A percentile compares a stretch with the other conserved stretches of the same genome.
Conservation (phyloP, 30 jellyfish, hydroid and myxozoan genomes). For the Morbakka virulenta region DNA sequence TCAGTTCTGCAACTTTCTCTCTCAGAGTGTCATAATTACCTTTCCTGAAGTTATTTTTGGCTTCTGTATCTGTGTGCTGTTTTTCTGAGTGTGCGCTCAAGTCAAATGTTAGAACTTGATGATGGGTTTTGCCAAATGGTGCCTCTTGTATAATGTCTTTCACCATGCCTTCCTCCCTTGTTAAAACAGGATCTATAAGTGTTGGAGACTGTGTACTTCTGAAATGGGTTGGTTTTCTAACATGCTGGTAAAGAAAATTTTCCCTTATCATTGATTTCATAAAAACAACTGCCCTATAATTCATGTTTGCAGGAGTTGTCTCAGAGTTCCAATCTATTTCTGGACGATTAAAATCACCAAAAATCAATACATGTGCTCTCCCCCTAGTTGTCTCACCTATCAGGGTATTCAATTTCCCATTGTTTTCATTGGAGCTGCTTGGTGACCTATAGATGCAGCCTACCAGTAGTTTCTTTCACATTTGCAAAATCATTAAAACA, state of each 20-base stretch:
- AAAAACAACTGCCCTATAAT: conserved; percentile 21
- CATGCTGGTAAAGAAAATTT: conserved; percentile 36
- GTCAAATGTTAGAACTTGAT: no score
- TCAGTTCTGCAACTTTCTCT: no score
- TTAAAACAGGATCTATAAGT: conserved; percentile 27
- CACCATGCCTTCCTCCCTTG: conserved; percentile 44
- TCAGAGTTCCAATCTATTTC: conserved; percentile 25
- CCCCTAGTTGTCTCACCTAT: no score
- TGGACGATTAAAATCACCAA: conserved; percentile 31
- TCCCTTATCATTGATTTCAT: conserved; percentile 46
- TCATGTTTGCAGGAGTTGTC: conserved; percentile 46
- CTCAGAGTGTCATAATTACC: no score
- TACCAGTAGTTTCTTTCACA: no score
- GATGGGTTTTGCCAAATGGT: conserved; percentile 43
- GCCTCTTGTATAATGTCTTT: conserved; percentile 15
- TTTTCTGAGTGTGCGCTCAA: no score
- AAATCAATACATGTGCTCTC: conserved; percentile 31
- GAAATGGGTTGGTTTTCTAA: conserved; percentile 40
- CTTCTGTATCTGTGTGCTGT: no score
- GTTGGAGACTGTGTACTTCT: conserved; percentile 13
- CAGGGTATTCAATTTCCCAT: no score
- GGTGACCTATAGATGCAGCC: conserved; percentile 36
- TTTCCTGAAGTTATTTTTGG: no score
- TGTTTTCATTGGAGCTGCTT: conserved; percentile 24
- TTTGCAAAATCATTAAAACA: no score